Conservation (phyloP, 2,888 invertebrate genomes). For the Pyrocoelia pectoralis region DNA sequence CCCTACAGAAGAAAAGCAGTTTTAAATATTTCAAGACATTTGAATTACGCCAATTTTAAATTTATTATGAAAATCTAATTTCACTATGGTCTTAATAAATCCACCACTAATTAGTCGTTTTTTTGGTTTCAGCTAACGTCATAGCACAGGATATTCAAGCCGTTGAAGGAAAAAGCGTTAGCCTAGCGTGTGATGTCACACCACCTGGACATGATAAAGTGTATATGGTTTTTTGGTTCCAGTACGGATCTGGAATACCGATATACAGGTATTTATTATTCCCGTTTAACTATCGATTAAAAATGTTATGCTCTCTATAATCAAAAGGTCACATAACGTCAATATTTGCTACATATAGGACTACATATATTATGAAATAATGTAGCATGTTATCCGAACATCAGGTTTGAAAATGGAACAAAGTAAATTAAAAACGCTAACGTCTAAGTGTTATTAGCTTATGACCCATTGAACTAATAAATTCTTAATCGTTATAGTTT, state of each 20-base stretch:
- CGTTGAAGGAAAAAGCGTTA: conserved; percentile 86
- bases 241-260: conserved; percentile 85
- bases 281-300: too few relatives aligned
- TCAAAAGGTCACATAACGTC: too few relatives aligned
- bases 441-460: neutral
- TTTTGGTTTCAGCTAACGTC: conserved; percentile 63
- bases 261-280: conserved; percentile 84
- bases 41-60: too few relatives aligned
- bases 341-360: too few relatives aligned
- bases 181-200: conserved; percentile 86
- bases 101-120: neutral
- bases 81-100: too few relatives aligned
- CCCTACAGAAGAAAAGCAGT: too few relatives aligned
- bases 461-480: neutral
- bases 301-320: too few relatives aligned
- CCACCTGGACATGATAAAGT: conserved; percentile 85
- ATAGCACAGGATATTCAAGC: conserved; percentile 84
- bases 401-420: too few relatives aligned
- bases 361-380: neutral
- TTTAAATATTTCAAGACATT: too few relatives aligned
- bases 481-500: neutral
- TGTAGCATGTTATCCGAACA: neutral
- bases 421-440: neutral
- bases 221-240: conserved; percentile 93
- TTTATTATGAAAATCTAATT: too few relatives aligned